Evolutionary conservation across 2,113 vertebrate species (phyloP).

Genomic region (Emberiza fucata): DNA sequence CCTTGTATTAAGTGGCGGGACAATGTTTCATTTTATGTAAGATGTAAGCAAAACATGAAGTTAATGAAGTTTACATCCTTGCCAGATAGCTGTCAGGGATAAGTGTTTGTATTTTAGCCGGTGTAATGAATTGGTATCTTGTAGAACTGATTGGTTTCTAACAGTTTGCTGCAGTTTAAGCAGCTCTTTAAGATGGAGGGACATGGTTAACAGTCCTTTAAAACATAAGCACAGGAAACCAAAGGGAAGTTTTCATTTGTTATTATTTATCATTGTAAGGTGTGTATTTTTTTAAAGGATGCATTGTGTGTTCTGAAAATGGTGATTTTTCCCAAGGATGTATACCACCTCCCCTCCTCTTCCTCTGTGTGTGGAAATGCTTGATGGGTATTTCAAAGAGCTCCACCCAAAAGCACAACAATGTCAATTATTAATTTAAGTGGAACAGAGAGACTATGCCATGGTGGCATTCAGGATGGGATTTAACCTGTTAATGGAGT

Average conservation of each 20-base stretch:
- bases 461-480: neutral
- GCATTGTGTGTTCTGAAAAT: neutral
- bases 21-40: conserved; percentile 31
- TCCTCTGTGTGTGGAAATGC: rapidly evolving
- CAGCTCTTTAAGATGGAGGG: neutral
- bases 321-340: neutral
- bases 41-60: neutral
- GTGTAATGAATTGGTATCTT: neutral
- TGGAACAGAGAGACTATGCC: neutral
- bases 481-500: neutral
- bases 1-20: neutral
- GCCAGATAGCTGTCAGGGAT: neutral
- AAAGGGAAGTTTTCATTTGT: neutral
- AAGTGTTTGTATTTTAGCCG: neutral
- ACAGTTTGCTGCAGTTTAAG: neutral
- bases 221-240: neutral
- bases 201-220: neutral
- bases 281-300: neutral
- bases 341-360: rapidly evolving
- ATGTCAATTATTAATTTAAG: neutral
- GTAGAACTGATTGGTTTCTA: conserved; percentile 8
- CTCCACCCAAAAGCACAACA: neutral
- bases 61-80: conserved; percentile 31
- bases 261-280: neutral
- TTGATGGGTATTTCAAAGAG: neutral